Evolutionary conservation across 2,888 invertebrate genomes (phyloP).

Genomic region (Slavum lentiscoides): DNA sequence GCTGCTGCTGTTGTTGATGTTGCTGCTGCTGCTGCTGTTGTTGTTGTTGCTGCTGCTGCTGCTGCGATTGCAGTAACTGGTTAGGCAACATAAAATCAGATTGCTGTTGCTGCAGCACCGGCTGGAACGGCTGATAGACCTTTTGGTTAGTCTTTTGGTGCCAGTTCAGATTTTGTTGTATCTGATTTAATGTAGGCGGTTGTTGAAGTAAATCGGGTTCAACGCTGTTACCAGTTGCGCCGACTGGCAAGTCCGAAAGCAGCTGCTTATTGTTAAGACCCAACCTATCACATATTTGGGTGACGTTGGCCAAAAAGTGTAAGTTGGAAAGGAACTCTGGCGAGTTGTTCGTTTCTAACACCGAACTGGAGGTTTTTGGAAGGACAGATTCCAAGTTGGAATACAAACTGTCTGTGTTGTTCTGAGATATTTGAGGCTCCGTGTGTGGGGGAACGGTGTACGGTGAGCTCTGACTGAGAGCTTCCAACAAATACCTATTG

Average conservation of each 20-base stretch:
- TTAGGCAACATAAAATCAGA: constrained; percentile 49
- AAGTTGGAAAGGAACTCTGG: constrained; percentile 49
- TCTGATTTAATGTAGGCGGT: constrained; percentile 43
- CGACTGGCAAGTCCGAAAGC: constrained; percentile 46
- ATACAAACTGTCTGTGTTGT: constrained; percentile 42
- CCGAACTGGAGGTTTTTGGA: constrained; percentile 48
- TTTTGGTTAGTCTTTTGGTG: constrained; percentile 46
- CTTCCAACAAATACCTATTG: constrained; percentile 42
- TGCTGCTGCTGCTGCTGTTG: constrained; percentile 35
- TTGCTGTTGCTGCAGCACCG: constrained; percentile 45
- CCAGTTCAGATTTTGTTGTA: constrained; percentile 51
- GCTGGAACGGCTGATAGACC: constrained; percentile 46
- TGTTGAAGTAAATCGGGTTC: constrained; percentile 50
- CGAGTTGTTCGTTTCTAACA: constrained; percentile 50
- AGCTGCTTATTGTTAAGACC: constrained; percentile 49
- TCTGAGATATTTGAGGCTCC: constrained; percentile 48
- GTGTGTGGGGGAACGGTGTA: constrained; percentile 45
- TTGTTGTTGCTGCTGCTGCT: constrained; percentile 34
- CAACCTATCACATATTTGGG: constrained; percentile 51
- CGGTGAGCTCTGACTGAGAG: constrained; percentile 40
- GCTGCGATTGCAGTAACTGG: constrained; percentile 46
- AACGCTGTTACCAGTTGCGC: constrained; percentile 38
- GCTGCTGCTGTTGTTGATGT: constrained; percentile 30
- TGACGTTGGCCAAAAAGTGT: constrained; percentile 50
- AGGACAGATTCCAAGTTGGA: constrained; percentile 49